Evolutionary conservation across 2,113 vertebrate genomes (phyloP), one percentile per base, ranked within the genome.

Genomic region (Rattus rattus): DNA sequence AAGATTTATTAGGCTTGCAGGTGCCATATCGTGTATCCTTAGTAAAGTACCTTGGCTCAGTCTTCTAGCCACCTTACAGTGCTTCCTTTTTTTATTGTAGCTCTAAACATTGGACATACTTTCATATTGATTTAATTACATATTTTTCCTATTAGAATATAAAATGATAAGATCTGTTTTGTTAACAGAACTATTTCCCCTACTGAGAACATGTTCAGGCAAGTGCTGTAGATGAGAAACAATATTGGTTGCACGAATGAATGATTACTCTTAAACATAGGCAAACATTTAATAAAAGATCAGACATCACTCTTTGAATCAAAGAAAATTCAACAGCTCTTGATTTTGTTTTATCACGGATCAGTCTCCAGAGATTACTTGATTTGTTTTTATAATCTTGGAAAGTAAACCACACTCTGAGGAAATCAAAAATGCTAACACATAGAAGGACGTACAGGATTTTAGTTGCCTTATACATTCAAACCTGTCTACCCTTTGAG

Each of bases 281-380:
- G n/a, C 7, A 63, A 39, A 84, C 54, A 30, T 89, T n/a, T 92
- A 90, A 89, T 26, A 17, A 69, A 94, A 61, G 63, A 36, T 85
- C 79, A 5, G 70, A 83, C 22, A 63, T 73, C 56, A 85, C 79
- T 73, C 72, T 39, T 79, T 70, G 59, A 89, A 72, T 92, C 61
- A 94, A 96, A 54, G 63, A 84, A 43, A 72, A 92, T 63, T 88
- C 49, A 88, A 91, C n/a, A 81, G 69, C 56, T 91, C 26, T 69
- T n/a, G 22, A 17, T 84, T 81, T 30, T 92, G 59, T 67, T n/a
- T 83, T 33, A 93, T 75, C 33, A 94, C 36, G 36, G 67, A 43
- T 5, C 52, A 30, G 5, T 9, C 26, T 72, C n/a, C 36, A 47
- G 86, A 39, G 47, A 90, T 90, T 79, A 59, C 33, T 52, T 81